Evolutionary conservation across 2,888 invertebrate genomes (phyloP), one percentile per base, ranked within the genome.

Genomic region (Dolichopus griseipennis): DNA sequence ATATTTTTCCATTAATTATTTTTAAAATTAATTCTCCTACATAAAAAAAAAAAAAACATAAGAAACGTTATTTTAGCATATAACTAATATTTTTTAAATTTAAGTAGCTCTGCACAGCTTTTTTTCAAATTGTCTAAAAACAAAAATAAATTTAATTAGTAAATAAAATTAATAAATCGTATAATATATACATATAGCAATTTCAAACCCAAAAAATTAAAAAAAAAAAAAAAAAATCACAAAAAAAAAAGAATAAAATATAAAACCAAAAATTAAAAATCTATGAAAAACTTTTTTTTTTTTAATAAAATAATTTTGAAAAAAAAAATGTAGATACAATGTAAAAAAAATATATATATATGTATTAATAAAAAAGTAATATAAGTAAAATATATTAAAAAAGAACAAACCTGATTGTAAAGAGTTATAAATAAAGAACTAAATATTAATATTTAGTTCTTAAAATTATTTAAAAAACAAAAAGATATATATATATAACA

Each of bases 81-180:
- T 52, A 41, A 62, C 4, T 41, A 21, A 41, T 61, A 62, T 62
- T 27, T 66, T 52, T 66, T 68, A 69, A 69, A 20, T 66, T 66
- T 68, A 69, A 68, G 69, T 69, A 69, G 69, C 69, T 66, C 65
- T 67, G 69, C 69, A 69, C 69, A 68, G 69, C 68, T 69, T 69
- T 68, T 67, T 68, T 64, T 52, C 52, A 52, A 52, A 52, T 52
- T 52, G 52, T 52, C 52, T 52, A 52, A 52, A n/a, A 27, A 27
- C 27, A 27, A 27, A 27, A 52, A 52, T 52, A n/a, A n/a, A n/a
- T 52, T 12, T 52, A 7, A 37, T 37, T 37, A 52, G 2, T 52
- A 52, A n/a, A 6, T 52, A 52, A 18, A 12, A 37, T n/a, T 52
- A 52, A 52, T 15, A n/a, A 67, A 61, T 52, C 34, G 61, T 52